phyloP scores from a whole-genome alignment of 2,888 invertebrate species.

The Lottia gigantea region DNA sequence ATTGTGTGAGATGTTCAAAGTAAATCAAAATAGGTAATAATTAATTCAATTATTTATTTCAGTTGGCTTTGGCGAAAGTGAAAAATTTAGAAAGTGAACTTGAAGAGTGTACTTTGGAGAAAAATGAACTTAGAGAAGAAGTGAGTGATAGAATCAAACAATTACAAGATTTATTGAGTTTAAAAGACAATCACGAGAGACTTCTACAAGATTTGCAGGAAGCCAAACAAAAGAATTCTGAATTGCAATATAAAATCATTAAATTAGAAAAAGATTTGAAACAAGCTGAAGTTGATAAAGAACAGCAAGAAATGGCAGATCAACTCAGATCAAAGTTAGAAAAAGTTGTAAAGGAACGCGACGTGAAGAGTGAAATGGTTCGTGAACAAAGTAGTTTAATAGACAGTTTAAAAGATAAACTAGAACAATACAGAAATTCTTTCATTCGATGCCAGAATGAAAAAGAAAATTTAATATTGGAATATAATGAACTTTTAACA shows the following conservation, averaged over 20 bases:
- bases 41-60: neutral
- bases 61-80: constrained; percentile 35
- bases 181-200: constrained; percentile 38
- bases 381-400: constrained; percentile 36
- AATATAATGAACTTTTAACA: constrained; percentile 43
- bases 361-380: constrained; percentile 13
- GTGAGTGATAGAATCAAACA: constrained; percentile 38
- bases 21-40: neutral
- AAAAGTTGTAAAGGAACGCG: constrained; percentile 42
- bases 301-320: constrained; percentile 47
- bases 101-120: constrained; percentile 37
- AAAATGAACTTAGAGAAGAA: constrained; percentile 34
- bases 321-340: constrained; percentile 45
- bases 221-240: constrained; percentile 52
- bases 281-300: constrained; percentile 40
- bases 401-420: constrained; percentile 42
- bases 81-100: constrained; percentile 36
- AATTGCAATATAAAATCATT: constrained; percentile 43
- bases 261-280: constrained; percentile 44
- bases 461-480: constrained; percentile 42
- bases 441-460: constrained; percentile 45
- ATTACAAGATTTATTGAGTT: constrained; percentile 38
- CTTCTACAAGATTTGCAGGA: constrained; percentile 47
- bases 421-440: constrained; percentile 37
- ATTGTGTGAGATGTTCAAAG: too few species aligned